Evolutionary conservation across 2,113 vertebrate genomes (phyloP), one percentile per base, ranked within the genome.

Genomic region (Megalops atlanticus): DNA sequence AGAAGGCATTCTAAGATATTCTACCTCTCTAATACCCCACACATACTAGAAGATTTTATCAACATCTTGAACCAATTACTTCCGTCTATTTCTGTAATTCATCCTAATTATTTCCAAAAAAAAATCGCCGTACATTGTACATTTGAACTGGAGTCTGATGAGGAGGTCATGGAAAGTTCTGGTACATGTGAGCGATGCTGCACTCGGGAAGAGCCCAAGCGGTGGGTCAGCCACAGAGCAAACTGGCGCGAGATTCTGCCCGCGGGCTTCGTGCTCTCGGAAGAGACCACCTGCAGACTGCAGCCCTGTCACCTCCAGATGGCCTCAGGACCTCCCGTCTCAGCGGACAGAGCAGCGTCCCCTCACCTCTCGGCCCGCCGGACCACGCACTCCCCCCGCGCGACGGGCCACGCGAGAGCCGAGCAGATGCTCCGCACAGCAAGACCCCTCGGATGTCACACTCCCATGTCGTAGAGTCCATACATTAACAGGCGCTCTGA

Each of bases 221-320:
- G 1, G 27, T 47, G 21, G 33, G 70, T n/a, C 77, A 69, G 33
- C 33, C 1, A 33, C 18, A 36, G 86, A 83, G 90, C 89, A 92
- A 88, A 89, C 87, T 90, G 87, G 69, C 21, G 76, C 47, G 69
- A 81, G 80, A 82, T 82, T 80, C 40, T 80, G 74, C 86, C 74
- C 72, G 45, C 39, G 43, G 39, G 81, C 84, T 89, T 86, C 87
- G 87, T 85, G 82, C 5, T n/a, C 15, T n/a, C 3, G 18, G 52
- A n/a, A 77, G 85, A 80, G 78, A 38, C 81, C 12, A 84, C 91
- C 91, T 88, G 86, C 90, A 92, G 89, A 91, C 90, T 89, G 77
- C 78, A 84, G 92, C 91, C 90, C 91, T 90, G 92, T 91, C 92
- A 89, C 87, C 89, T 91, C 89, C 90, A 94, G 91, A 92, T 92